Base-by-base conservation (phyloP, 2,797 vertebrate species). In the Sardinella longiceps region DNA sequence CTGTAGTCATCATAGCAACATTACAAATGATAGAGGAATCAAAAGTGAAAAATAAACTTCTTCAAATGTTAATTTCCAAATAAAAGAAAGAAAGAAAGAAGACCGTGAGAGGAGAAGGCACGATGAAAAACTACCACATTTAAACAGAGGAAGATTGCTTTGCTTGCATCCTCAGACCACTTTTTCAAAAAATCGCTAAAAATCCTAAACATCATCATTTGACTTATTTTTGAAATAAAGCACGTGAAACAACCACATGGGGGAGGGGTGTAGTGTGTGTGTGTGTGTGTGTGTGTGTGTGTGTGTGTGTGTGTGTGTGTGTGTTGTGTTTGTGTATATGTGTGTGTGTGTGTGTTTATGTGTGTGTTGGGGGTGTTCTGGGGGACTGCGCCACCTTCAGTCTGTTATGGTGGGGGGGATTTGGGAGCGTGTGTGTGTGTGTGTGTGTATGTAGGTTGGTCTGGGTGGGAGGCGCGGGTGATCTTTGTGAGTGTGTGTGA, bases 91-190 rank as follows among this genome's bases (percentile, higher is more conserved):
- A n/a, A 87, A 74, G 66, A 74, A 33, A 74, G 66, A 84, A 89
- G 91, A 93, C 93, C n/a, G n/a, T n/a, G n/a, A 91, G 91, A 91
- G 83, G 91, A 95, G 94, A 98, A 98, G 97, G 97, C 97, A 98
- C 96, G 94, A 91, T 85, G 91, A 94, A 96, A 96, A 96, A 98
- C 96, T 94, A 96, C 94, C 94, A 94, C 92, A 93, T 96, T 94
- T 94, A 92, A 92, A 94, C 96, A 97, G 94, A 94, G 90, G 92
- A 94, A n/a, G n/a, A n/a, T n/a, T n/a, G n/a, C n/a, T n/a, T 85
- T 89, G 84, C 87, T 88, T 83, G 83, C 70, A 86, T 90, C 89
- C 87, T 84, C 90, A 93, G 93, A 92, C 91, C 89, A 93, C 91
- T 93, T 93, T 74, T 88, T 48, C 0, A 92, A 88, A 83, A 87